Percentiles rank a stretch among this genome's conserved stretches.
Conservation (phyloP, 2,797 vertebrate species). For the Enteromius fasciolatus region DNA sequence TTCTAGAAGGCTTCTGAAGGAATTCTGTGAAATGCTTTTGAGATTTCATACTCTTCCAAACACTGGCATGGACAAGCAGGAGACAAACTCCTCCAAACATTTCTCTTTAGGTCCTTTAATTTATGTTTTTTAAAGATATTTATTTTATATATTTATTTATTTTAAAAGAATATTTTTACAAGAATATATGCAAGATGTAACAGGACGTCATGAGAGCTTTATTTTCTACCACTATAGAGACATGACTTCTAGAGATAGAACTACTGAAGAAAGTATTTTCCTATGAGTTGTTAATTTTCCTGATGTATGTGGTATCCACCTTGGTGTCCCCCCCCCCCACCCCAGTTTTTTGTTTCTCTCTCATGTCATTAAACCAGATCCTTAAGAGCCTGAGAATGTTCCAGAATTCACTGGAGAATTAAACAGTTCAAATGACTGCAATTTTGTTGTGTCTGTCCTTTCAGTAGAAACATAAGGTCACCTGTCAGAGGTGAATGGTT, state of each 20-base stretch:
- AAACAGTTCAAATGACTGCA: conserved; percentile 57
- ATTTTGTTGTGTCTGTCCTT: conserved; percentile 51
- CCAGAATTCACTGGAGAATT: conserved; percentile 59
- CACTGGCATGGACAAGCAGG: conserved; percentile 65
- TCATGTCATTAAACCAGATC: conserved; percentile 53
- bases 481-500: conserved; percentile 47
- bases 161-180: conserved; percentile 99
- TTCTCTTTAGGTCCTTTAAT: conserved; percentile 82
- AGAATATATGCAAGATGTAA: conserved; percentile 82
- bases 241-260: conserved; percentile 38
- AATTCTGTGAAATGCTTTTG: conserved; percentile 61
- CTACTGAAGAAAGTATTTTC: conserved; percentile 58
- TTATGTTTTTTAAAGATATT: conserved; percentile 96
- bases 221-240: conserved; percentile 57
- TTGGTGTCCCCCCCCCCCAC: neutral
- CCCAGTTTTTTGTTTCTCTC: conserved; percentile 31
- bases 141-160: conserved; percentile 99
- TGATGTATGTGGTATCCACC: conserved; percentile 28
- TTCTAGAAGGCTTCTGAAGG: conserved; percentile 67
- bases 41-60: conserved; percentile 56
- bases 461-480: conserved; percentile 50
- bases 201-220: conserved; percentile 57
- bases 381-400: conserved; percentile 51
- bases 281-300: conserved; percentile 43
- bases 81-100: conserved; percentile 73